phyloP scores from a whole-genome alignment of 2,797 vertebrate genomes.

The Columba guinea region DNA sequence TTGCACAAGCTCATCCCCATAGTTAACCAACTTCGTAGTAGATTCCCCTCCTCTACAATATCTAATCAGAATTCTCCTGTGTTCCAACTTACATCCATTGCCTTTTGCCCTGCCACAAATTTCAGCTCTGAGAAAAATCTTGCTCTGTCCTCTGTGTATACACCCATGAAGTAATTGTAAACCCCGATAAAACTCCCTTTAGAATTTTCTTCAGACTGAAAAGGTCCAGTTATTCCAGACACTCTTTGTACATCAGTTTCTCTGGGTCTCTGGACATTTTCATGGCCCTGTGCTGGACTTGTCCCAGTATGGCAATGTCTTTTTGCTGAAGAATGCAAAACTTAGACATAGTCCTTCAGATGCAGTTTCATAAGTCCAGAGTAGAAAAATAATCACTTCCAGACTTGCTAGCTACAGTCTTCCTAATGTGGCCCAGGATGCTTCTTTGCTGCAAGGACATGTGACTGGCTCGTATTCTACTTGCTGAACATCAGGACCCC shows the following conservation, averaged over 20 bases:
- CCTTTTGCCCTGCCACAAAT: background rate
- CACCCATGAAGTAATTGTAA: background rate
- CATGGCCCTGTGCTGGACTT: background rate
- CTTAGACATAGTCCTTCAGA: background rate
- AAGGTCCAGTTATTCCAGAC: background rate
- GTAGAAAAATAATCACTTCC: background rate
- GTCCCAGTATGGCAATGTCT: background rate
- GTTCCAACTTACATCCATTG: background rate
- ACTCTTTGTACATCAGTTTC: background rate
- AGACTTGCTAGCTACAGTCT: background rate
- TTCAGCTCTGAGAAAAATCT: background rate
- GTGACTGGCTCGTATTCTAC: background rate
- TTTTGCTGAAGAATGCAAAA: background rate
- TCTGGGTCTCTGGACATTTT: background rate
- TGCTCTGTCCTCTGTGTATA: background rate
- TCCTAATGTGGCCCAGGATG: background rate
- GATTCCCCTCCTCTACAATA: accelerated
- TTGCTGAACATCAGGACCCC: background rate
- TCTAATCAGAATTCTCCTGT: background rate
- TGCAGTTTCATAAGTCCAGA: background rate
- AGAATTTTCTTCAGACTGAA: background rate
- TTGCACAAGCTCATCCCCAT: background rate
- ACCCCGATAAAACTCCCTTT: background rate
- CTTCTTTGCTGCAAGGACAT: background rate
- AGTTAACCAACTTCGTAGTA: background rate